Evolutionary conservation across 2,113 vertebrate genomes (phyloP).

Genomic region (Panthera uncia): DNA sequence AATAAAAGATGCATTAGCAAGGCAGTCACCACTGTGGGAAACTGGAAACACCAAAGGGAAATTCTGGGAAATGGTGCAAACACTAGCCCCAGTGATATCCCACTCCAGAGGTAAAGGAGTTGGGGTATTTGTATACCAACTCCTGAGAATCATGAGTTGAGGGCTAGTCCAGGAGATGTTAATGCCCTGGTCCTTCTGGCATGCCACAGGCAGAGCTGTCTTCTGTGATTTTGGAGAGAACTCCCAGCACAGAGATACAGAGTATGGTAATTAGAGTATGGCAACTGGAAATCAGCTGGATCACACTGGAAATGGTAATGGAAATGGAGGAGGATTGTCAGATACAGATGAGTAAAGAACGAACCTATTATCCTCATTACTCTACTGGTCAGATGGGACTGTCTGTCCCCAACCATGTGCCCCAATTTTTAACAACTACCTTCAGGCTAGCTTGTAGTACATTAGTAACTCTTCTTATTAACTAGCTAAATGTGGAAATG

Average conservation of each 20-base stretch:
- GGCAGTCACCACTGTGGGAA: neutral
- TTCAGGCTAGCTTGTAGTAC: neutral
- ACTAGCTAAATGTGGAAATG: neutral
- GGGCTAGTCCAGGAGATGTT: neutral
- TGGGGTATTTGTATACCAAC: neutral
- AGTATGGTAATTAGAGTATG: neutral
- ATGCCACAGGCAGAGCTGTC: neutral
- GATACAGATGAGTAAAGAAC: neutral
- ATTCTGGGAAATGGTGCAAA: neutral
- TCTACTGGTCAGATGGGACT: neutral
- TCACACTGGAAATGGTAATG: neutral
- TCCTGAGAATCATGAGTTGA: neutral
- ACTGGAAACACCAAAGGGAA: slow-evolving; percentile 2
- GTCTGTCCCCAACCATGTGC: neutral
- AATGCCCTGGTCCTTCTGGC: neutral
- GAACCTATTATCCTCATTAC: neutral
- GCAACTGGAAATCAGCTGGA: neutral
- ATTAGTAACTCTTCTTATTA: neutral
- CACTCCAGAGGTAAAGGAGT: neutral
- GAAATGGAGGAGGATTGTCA: neutral
- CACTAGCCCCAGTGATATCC: neutral
- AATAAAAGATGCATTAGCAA: neutral
- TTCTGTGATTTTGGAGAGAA: neutral
- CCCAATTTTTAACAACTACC: neutral
- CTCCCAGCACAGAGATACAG: neutral